These are phyloP conservation scores for Drosophila seguyi DNA, from an alignment of 1,140 invertebrate genomes.

Conservation along the genomic window DNA sequence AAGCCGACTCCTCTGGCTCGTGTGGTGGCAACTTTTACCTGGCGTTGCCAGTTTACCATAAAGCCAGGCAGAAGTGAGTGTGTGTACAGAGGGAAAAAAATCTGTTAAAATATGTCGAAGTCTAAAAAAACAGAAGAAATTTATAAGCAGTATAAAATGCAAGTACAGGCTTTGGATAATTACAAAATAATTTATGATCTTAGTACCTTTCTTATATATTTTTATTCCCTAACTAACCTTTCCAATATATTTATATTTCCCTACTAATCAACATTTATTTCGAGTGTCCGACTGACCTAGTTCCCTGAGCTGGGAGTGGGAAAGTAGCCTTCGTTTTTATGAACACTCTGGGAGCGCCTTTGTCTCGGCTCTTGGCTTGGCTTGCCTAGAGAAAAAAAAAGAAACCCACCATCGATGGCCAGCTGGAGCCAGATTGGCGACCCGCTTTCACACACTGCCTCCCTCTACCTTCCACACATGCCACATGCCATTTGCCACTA, in stretches of 20 bases:
- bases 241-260: no score
- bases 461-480: neutral
- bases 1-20: constrained; percentile 26
- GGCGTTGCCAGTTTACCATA: constrained; percentile 54
- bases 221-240: neutral
- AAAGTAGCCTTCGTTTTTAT: constrained; percentile 57
- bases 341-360: constrained; percentile 75
- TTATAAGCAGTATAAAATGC: neutral
- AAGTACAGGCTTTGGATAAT: neutral
- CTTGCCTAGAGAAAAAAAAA: neutral
- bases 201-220: neutral
- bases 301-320: constrained; percentile 26
- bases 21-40: constrained; percentile 72
- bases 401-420: constrained; percentile 67
- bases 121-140: neutral
- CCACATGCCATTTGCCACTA: constrained; percentile 14
- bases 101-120: rapidly evolving
- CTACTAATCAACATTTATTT: neutral
- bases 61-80: constrained; percentile 15
- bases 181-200: neutral
- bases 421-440: constrained; percentile 60
- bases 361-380: constrained; percentile 71
- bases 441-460: constrained; percentile 14
- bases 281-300: constrained; percentile 56
- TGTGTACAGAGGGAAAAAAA: constrained; percentile 22